A percentile compares a stretch with the other conserved stretches of the same genome.
Evolutionary conservation across 2,797 vertebrate genomes (phyloP).

Genomic region (Rallus crepitans): DNA sequence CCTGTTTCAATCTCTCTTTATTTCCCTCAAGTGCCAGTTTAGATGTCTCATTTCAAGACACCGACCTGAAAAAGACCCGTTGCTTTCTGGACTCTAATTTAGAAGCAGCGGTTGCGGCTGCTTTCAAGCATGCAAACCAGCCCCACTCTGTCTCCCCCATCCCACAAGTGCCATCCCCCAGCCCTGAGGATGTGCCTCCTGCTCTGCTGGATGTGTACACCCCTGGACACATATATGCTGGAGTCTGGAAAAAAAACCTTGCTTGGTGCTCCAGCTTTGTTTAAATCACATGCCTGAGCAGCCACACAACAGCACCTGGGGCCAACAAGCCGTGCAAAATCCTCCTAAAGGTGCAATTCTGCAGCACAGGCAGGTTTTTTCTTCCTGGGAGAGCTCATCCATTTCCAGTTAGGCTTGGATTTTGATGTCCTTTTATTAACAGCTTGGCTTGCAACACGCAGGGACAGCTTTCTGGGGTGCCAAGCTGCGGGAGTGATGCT

Average conservation of each 20-base stretch:
- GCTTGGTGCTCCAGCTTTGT: background rate
- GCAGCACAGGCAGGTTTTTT: background rate
- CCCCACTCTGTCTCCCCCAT: too few species aligned
- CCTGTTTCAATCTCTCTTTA: background rate
- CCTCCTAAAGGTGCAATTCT: background rate
- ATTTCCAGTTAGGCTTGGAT: background rate
- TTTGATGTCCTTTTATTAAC: rapidly evolving
- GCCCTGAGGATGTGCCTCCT: rapidly evolving
- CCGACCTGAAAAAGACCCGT: background rate
- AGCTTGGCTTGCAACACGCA: too few species aligned
- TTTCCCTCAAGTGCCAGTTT: background rate
- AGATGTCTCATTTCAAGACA: background rate
- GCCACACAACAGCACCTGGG: background rate
- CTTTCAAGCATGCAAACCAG: rapidly evolving
- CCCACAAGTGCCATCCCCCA: rapidly evolving
- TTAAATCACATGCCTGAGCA: background rate
- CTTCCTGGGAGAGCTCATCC: background rate
- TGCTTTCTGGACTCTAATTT: rapidly evolving
- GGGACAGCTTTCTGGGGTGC: background rate
- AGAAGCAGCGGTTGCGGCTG: background rate
- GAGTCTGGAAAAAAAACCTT: background rate
- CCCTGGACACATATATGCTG: rapidly evolving
- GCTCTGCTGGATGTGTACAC: rapidly evolving
- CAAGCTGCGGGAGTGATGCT: rapidly evolving
- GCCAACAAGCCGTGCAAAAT: background rate